Evolutionary conservation across 2,797 vertebrate species (phyloP), one percentile per base, ranked within the genome.

Genomic region (Acanthopagrus latus): DNA sequence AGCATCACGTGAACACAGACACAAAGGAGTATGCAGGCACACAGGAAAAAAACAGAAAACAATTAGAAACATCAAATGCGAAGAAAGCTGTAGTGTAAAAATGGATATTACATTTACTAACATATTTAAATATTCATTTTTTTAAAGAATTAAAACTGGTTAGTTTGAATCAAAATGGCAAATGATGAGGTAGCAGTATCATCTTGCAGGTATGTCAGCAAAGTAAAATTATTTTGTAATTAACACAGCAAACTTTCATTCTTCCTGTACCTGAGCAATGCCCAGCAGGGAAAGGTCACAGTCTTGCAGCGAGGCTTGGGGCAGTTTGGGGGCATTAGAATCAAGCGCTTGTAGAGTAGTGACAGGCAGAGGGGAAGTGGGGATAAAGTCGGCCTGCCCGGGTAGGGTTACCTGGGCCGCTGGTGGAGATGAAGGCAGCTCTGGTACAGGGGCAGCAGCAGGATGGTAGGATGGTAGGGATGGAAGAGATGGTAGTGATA

Each of bases 201-300:
- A 60, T 81, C 80, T 16, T 78, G 66, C 13, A 65, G 77, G 33
- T 65, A 80, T 75, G 46, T 73, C 23, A 83, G 44, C 47, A 85
- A 83, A 65, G 5, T 27, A 38, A 76, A 83, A 85, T 9, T 0
- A 73, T 43, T 50, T 75, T 2, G 12, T 47, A 64, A 84, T 73
- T 17, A 78, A 69, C n/a, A 82, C 14, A 81, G 68, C 48, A 76
- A 85, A 81, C 44, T 38, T 74, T 74, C 52, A 87, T 64, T 81
- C 75, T 87, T 91, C 64, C 76, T 93, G 94, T 96, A 96, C 96
- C 95, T 96, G 94, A 93, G 93, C 82, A 91, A 91, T 92, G 85
- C 90, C 90, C 88, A 93, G 86, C 90, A 94, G 93, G 89, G 94
- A 88, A 92, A 94, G 91, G 77, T 96, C 95, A 94, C 93, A 93